Evolutionary conservation across 2,888 invertebrate genomes (phyloP).

Genomic region (Cremastinae sp.): DNA sequence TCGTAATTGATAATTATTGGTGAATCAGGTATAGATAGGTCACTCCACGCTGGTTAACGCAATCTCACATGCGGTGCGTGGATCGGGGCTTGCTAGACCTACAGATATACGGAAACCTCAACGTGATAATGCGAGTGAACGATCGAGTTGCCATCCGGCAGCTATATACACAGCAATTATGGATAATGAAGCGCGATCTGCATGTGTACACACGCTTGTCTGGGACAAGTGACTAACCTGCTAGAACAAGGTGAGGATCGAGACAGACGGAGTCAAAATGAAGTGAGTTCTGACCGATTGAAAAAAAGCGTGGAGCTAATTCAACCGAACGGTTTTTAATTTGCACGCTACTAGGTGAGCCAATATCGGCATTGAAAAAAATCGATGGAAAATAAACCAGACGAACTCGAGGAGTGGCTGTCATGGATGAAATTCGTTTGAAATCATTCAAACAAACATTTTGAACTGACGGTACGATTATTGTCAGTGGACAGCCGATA

Average conservation of each 20-base stretch:
- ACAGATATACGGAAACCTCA: background rate
- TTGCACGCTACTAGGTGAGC: no score
- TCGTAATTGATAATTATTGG: slow-evolving; percentile 55
- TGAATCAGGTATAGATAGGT: slow-evolving; percentile 43
- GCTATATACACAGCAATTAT: slow-evolving; percentile 47
- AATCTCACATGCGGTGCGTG: slow-evolving; percentile 15
- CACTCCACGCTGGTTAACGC: slow-evolving; percentile 21
- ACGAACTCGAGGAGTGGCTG: no score
- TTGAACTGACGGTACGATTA: no score
- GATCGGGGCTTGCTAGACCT: slow-evolving; percentile 3
- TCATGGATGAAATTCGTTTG: no score
- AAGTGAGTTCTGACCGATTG: background rate
- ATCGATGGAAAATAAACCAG: no score
- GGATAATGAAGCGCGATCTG: slow-evolving; percentile 57
- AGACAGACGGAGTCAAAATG: background rate
- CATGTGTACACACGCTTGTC: slow-evolving; percentile 23
- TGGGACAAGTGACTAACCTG: slow-evolving; percentile 26
- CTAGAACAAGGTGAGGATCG: background rate
- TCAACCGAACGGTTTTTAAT: background rate
- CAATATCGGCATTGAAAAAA: no score
- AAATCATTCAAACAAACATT: no score
- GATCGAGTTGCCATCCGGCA: slow-evolving; percentile 40
- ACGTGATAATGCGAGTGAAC: slow-evolving; percentile 34
- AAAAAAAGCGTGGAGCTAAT: no score
- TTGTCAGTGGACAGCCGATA: no score